Percentiles rank a stretch among this genome's conserved stretches.
Conservation (phyloP, 2,797 vertebrate species). For the Meriones psammophilus region DNA sequence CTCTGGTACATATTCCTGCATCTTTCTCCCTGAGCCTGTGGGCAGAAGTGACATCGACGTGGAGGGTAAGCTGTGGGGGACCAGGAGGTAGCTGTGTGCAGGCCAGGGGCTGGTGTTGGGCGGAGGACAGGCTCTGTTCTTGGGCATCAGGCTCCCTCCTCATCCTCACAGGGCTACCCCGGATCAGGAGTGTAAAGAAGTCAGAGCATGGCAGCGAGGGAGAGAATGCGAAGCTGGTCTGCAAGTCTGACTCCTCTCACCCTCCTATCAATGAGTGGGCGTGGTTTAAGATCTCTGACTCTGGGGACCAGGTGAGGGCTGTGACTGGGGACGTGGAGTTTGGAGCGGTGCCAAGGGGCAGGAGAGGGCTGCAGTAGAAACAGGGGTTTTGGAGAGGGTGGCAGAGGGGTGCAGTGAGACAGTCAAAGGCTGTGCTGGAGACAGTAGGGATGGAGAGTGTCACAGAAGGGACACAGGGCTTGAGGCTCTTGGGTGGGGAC, state of each 20-base stretch:
- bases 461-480: background rate
- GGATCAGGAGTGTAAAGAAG: conserved; percentile 91
- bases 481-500: background rate
- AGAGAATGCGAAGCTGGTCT: conserved; percentile 90
- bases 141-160: background rate
- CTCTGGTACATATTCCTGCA: conserved; percentile 90
- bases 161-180: conserved; percentile 88
- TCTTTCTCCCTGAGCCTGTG: conserved; percentile 85
- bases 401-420: background rate
- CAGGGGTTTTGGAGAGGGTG: no score
- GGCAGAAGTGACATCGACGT: conserved; percentile 86
- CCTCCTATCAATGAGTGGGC: conserved; percentile 85
- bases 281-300: conserved; percentile 81
- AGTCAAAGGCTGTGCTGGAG: no score
- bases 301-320: conserved; percentile 30
- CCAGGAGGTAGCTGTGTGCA: background rate
- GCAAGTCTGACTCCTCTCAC: conserved; percentile 89
- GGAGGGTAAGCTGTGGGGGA: conserved; percentile 87
- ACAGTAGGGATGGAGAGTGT: background rate
- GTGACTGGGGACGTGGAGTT: background rate
- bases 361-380: background rate
- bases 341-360: background rate
- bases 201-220: conserved; percentile 94
- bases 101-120: background rate
- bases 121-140: background rate